Conservation (phyloP, 2,113 vertebrate genomes). For the Phodopus roborovskii region DNA sequence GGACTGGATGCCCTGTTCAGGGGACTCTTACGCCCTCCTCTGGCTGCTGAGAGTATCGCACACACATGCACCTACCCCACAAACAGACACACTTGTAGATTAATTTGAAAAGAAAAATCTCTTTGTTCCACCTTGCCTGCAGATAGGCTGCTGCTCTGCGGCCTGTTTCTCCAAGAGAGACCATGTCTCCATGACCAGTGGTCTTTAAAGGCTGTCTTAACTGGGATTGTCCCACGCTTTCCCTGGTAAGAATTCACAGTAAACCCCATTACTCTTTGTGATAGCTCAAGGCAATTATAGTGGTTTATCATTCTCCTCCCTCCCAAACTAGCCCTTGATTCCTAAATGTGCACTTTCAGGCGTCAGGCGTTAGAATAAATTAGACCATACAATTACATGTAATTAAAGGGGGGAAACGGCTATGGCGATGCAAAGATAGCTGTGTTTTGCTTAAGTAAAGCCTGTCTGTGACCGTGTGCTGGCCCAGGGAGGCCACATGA, state of each 20-base stretch:
- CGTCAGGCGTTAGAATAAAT: slow-evolving; percentile 75
- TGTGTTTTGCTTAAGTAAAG: slow-evolving; percentile 45
- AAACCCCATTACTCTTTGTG: slow-evolving; percentile 13
- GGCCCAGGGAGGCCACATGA: slow-evolving; percentile 21
- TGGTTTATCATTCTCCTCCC: slow-evolving; percentile 72
- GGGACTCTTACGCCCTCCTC: background rate
- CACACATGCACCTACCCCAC: background rate
- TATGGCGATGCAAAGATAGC: slow-evolving; percentile 38
- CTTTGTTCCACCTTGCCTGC: slow-evolving; percentile 60
- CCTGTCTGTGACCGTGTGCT: background rate
- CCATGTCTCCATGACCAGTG: slow-evolving; percentile 20
- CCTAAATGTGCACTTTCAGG: slow-evolving; percentile 69
- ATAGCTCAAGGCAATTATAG: slow-evolving; percentile 64
- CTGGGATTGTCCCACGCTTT: background rate
- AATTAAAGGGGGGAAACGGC: slow-evolving; percentile 63
- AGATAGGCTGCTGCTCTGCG: slow-evolving; percentile 60
- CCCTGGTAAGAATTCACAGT: slow-evolving; percentile 45
- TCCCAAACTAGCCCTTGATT: slow-evolving; percentile 70
- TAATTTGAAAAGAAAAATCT: background rate
- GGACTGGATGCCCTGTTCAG: background rate
- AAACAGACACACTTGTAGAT: background rate
- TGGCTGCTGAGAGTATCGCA: background rate
- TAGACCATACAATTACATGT: slow-evolving; percentile 72
- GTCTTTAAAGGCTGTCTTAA: background rate
- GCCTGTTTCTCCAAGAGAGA: slow-evolving; percentile 2